Conservation (phyloP, 1,140 invertebrate species). For the Leptopilina boulardi region DNA sequence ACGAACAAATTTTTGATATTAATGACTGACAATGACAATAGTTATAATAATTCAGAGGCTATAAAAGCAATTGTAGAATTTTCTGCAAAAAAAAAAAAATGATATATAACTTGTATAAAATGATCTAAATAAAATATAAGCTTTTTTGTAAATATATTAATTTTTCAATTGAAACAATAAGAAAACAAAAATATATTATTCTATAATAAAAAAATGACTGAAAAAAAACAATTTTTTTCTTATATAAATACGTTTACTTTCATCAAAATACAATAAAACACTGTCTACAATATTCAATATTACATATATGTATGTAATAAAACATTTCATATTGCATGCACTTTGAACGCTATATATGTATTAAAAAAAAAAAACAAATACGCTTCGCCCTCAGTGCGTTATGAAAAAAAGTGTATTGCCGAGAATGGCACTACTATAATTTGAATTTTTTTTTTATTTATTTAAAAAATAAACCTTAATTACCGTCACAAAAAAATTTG, state of each 20-base stretch:
- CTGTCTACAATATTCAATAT: slow-evolving; percentile 41
- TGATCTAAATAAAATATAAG: too few relatives aligned
- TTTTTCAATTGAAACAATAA: too few relatives aligned
- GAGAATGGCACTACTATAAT: slow-evolving; percentile 64
- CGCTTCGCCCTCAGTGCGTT: not conserved
- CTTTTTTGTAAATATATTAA: too few relatives aligned
- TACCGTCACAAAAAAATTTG: slow-evolving; percentile 45
- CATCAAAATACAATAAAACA: slow-evolving; percentile 43
- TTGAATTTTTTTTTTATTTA: slow-evolving; percentile 44
- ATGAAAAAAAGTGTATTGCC: slow-evolving; percentile 50
- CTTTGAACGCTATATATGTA: not conserved
- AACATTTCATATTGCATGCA: slow-evolving; percentile 41
- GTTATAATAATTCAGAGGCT: not conserved
- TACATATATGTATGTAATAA: slow-evolving; percentile 43
- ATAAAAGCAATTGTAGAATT: not conserved
- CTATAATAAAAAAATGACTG: not conserved
- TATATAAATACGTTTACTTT: slow-evolving; percentile 56
- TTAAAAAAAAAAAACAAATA: not conserved
- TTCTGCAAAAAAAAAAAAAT: not conserved
- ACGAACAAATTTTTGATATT: not conserved
- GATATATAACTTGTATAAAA: not conserved
- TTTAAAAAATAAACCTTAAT: slow-evolving; percentile 43
- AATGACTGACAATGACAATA: not conserved
- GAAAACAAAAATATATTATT: not conserved
- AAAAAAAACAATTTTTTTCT: not conserved